Base-by-base conservation (phyloP, 1,140 invertebrate genomes). In the Arion vulgaris region DNA sequence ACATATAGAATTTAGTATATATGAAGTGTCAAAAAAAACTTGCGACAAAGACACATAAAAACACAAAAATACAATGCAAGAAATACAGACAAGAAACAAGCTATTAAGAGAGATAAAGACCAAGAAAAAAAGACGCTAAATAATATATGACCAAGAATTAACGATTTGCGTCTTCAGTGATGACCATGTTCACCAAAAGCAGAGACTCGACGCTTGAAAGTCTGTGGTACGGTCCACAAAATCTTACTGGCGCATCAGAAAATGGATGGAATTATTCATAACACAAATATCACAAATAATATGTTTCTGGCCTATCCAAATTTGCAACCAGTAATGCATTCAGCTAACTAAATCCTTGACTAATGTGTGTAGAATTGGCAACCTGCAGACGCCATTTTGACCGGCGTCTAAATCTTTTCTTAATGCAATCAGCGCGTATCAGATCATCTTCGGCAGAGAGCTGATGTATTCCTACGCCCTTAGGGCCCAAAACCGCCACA, bases 351-450 rank as follows among this genome's bases (percentile, higher is more conserved):
- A 77, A 77, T 57, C 74, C 74, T 26, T 26, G 32, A 77, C 49
- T 77, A 77, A 77, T 77, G 74, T 77, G 74, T 26, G 45, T 77
- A 77, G 51, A 53, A 77, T 77, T 77, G 74, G 74, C 74, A 77
- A 77, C 74, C 74, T 77, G 74, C 74, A 57, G 49, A 57, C 74
- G 74, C 41, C 74, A 39, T 57, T 57, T 77, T 51, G 53, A 77
- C 49, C 51, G 32, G 45, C 15, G 34, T 57, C 49, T 57, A 77
- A 77, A 77, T 62, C 74, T 62, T 34, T 57, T 53, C 49, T 62
- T 77, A 77, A 77, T 77, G 74, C 49, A 51, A 77, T 57, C 45
- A 41, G 39, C 19, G 74, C 2, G 45, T 77, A 77, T 77, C 74
- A 49, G 32, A 77, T 62, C 53, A 77, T 77, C 74, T 32, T 9